Conservation (phyloP, 2,797 vertebrate genomes). For the Emydoidea blandingii region DNA sequence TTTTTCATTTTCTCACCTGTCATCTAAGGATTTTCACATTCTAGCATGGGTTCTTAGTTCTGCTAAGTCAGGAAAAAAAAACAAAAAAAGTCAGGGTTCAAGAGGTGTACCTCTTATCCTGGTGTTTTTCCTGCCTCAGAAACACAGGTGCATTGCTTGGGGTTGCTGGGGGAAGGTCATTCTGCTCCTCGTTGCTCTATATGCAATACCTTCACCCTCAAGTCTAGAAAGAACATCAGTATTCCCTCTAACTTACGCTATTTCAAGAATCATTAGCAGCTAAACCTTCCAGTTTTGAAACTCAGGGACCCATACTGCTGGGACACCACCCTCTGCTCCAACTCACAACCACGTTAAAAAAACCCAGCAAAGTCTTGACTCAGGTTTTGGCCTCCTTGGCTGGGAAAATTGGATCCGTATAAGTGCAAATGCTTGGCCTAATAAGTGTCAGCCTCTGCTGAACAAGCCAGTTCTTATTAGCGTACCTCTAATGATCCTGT, state of each 20-base stretch:
- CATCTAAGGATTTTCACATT: too few relatives aligned
- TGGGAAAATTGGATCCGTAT: not conserved
- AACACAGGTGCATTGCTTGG: not conserved
- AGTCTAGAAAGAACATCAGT: too few relatives aligned
- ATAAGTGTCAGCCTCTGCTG: not conserved
- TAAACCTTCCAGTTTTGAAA: not conserved
- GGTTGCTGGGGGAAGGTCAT: not conserved
- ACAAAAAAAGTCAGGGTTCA: not conserved
- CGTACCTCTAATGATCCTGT: not conserved
- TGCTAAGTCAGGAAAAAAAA: not conserved
- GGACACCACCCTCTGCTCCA: not conserved
- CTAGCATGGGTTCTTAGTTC: not conserved
- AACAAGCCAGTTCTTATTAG: not conserved
- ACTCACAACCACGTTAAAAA: not conserved
- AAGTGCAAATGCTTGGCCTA: not conserved
- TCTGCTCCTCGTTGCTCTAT: not conserved
- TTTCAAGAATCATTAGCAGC: not conserved
- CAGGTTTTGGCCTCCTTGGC: not conserved
- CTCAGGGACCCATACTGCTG: not conserved
- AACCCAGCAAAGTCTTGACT: not conserved
- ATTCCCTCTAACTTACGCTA: not conserved
- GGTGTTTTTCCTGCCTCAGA: not conserved
- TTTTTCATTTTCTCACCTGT: too few relatives aligned
- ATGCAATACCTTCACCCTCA: too few relatives aligned
- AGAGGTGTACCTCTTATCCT: not conserved